phyloP scores from a whole-genome alignment of 2,888 invertebrate genomes.

The Torymus aiolomorphi region DNA sequence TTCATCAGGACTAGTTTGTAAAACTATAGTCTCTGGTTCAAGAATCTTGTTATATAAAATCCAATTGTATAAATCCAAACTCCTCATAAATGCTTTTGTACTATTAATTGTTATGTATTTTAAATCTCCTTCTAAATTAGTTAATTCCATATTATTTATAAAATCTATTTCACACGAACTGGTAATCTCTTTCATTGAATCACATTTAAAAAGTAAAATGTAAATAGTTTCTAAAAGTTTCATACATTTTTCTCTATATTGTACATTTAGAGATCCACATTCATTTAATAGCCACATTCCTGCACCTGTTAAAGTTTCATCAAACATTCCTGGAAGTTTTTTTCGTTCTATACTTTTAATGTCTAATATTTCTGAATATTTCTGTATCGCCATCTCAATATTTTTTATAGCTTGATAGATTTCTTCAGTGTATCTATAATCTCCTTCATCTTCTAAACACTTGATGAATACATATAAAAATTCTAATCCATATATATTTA shows the following conservation, averaged over 20 bases:
- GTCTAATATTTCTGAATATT: slow-evolving; percentile 76
- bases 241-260: slow-evolving; percentile 77
- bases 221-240: slow-evolving; percentile 72
- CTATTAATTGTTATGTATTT: slow-evolving; percentile 66
- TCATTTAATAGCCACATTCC: slow-evolving; percentile 77
- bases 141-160: slow-evolving; percentile 65
- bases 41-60: slow-evolving; percentile 60
- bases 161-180: slow-evolving; percentile 27
- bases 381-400: slow-evolving; percentile 79
- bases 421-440: no score
- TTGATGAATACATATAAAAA: slow-evolving; percentile 80
- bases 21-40: neutral
- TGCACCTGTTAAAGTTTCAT: slow-evolving; percentile 73
- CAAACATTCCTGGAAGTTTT: slow-evolving; percentile 74
- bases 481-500: slow-evolving; percentile 81
- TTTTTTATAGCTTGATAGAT: slow-evolving; percentile 78
- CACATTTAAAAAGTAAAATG: slow-evolving; percentile 59
- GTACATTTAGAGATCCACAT: slow-evolving; percentile 74
- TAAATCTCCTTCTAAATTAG: slow-evolving; percentile 60
- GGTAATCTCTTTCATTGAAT: slow-evolving; percentile 62
- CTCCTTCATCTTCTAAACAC: slow-evolving; percentile 76
- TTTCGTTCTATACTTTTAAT: slow-evolving; percentile 69
- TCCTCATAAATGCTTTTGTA: slow-evolving; percentile 73
- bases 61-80: slow-evolving; percentile 75
- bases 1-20: neutral